phyloP scores from a whole-genome alignment of 2,113 vertebrate genomes.

The Callaeas wilsoni region DNA sequence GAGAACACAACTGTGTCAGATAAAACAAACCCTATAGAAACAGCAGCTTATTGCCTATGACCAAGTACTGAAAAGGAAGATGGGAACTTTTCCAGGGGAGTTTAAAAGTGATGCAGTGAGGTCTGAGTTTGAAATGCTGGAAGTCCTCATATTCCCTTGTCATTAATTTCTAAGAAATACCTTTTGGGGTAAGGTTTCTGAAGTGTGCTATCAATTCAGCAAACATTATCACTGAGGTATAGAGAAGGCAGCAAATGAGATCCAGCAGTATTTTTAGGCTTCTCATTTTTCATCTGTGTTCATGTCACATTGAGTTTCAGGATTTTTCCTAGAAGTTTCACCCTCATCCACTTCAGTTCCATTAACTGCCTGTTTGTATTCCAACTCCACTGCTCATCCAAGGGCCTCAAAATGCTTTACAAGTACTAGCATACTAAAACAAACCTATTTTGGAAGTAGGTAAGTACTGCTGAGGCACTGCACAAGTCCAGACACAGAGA shows the following conservation, averaged over 20 bases:
- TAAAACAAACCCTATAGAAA: not conserved
- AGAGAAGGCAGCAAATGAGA: not conserved
- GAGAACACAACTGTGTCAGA: not conserved
- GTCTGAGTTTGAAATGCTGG: not conserved
- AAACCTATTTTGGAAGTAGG: not conserved
- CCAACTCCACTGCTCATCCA: not conserved
- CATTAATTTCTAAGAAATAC: not conserved
- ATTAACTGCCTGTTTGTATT: not conserved
- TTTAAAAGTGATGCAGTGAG: not conserved
- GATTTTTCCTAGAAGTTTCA: not conserved
- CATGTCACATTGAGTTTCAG: not conserved
- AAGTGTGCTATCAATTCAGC: not conserved
- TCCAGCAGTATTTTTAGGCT: not conserved
- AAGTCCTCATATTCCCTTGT: not conserved
- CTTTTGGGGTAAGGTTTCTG: not conserved
- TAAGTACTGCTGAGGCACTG: not conserved
- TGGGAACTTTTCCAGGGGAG: not conserved
- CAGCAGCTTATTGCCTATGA: not conserved
- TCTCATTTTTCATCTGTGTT: not conserved
- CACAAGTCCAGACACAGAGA: slow-evolving; percentile 1
- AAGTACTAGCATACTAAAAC: not conserved
- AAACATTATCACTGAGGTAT: not conserved
- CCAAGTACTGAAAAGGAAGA: not conserved
- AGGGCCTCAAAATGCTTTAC: not conserved
- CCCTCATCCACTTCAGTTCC: not conserved